Conservation (phyloP, 2,888 invertebrate species). For the Euclidia mi region DNA sequence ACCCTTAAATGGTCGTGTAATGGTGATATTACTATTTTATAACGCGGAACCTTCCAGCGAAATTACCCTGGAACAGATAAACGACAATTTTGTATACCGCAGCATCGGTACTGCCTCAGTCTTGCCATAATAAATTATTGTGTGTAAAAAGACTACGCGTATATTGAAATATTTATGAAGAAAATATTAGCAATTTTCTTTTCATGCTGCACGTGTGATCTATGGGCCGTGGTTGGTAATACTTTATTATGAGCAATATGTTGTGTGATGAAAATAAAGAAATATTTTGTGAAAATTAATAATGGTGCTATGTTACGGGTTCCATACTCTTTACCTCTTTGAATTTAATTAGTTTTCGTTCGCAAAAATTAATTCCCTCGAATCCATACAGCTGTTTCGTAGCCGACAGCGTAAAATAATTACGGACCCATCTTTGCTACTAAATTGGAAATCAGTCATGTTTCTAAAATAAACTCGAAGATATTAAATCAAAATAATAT, state of each 20-base stretch:
- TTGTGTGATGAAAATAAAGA: background rate
- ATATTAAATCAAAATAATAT: background rate
- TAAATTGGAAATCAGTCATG: no score
- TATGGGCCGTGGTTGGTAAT: background rate
- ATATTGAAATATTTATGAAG: conserved; percentile 19
- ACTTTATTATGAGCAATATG: background rate
- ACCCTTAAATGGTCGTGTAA: conserved; percentile 54
- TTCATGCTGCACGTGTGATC: background rate
- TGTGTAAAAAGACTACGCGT: conserved; percentile 1
- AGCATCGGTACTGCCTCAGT: conserved; percentile 18
- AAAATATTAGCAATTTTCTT: conserved; percentile 4
- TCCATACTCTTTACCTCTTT: background rate
- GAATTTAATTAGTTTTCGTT: conserved; percentile 1
- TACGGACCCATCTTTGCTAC: background rate
- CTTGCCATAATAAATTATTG: conserved; percentile 35
- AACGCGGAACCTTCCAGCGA: conserved; percentile 50
- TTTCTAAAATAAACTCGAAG: no score
- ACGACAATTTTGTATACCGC: conserved; percentile 40
- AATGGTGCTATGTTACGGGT: no score
- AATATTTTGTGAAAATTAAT: no score
- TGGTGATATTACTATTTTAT: conserved; percentile 59
- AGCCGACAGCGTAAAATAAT: background rate
- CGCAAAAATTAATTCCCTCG: background rate
- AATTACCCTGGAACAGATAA: conserved; percentile 47
- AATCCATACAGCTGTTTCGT: background rate